Evolutionary conservation across 2,113 vertebrate species (phyloP), one percentile per base, ranked within the genome.

Genomic region (Melanotaenia duboulayi): DNA sequence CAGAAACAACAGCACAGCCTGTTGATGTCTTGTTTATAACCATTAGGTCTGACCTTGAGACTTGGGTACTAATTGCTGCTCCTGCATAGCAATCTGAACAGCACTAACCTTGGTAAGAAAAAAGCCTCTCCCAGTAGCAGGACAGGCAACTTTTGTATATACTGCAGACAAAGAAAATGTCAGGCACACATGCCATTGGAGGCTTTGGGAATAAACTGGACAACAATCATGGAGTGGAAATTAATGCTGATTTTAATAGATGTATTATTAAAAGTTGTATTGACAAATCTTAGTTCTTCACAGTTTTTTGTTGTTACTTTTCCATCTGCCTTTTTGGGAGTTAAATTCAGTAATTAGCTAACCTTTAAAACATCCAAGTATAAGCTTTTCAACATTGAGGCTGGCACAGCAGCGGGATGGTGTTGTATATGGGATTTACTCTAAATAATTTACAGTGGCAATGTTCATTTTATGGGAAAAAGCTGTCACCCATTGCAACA

Each of bases 21-120:
- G 69, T 62, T 81, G 78, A 81, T 75, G 78, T 77, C 58, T 84
- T 90, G 71, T 79, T 81, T 78, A 61, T 58, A 81, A 63, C 70
- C 63, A 55, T 88, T 76, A 61, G 35, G 37, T 65, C 74, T 88
- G 80, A 89, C 87, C 84, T 89, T 87, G 85, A 83, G 57, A 58
- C 59, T 66, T 68, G 17, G 58, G 65, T 52, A 65, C 35, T 89
- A 83, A 89, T 90, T 87, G 70, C 46, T 52, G 39, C 61, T 81
- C 44, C 63, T 66, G 80, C 74, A 71, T 62, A 74, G 63, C 52
- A 71, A 83, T 81, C 80, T 44, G 57, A 60, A 71, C 76, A 65
- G 64, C 54, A 51, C 80, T 9, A 73, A 83, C 49, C 22, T n/a
- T 65, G 12, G 28, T 56, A 70, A 80, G 62, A 67, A 84, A 74